Base-by-base conservation (phyloP, 2,113 vertebrate genomes). In the Neolamprologus hecqui region DNA sequence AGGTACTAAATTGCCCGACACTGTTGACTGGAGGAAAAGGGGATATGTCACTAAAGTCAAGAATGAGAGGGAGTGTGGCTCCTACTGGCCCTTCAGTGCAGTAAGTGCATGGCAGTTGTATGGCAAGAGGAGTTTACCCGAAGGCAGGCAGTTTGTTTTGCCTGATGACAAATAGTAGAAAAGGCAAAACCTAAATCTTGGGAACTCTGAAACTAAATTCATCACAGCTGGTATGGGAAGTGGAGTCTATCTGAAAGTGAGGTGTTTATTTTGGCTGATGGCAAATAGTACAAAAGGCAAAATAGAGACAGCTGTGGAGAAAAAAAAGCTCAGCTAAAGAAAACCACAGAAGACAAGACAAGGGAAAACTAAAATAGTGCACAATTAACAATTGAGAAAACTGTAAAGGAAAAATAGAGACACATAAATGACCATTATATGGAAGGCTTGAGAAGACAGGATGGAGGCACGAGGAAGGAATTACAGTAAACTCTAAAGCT, bases 51-150 rank as follows among this genome's bases (percentile, higher is more conserved):
- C 96, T 2, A 84, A 85, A 4, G 65, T 97, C 81, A 96, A 97
- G 88, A 93, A 97, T 87, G 95, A 96, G 92, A 94, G 94, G 53
- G 0, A 88, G 8, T 96, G 96, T 7, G 96, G 95, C 10, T 96
- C 96, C 86, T 96, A 95, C 88, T 96, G 96, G 96, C 96, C 94
- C 5, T 97, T 96, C 92, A 97, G 96, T 15, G 1, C 96, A 6
- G 95, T 96, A 89, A n/a, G 94, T 91, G 21, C 19, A 21, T 53
- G 23, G 23, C 23, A 26, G 23, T 28, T 8, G 54, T 5, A 28
- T 57, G 23, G 7, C 54, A 57, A 57, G 54, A 14, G 23, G 12
- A 57, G 12, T 57, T 26, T 26, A 26, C 23, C 23, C 3, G 4
- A 14, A 57, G 54, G 54, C 54, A 57, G 12, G 12, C 4, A 26